Evolutionary conservation across 2,888 invertebrate species (phyloP), one percentile per base, ranked within the genome.

Genomic region (Cheilosia vernalis): DNA sequence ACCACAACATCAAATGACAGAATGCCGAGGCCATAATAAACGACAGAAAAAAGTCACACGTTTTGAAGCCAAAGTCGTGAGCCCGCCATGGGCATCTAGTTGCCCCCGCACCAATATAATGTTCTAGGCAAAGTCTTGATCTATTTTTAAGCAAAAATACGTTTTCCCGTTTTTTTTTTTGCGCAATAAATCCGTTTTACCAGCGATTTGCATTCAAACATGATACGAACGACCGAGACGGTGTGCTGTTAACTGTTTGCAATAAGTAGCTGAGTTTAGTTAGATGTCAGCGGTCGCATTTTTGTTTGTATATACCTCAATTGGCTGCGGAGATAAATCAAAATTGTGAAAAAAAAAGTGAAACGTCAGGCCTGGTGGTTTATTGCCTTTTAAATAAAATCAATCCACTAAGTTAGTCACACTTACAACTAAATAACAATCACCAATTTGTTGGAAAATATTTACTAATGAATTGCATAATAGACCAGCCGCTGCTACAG

Each of bases 51-150:
- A 80, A 66, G 66, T 73, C 79, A 13, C 66, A 73, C 73, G 79
- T 80, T 80, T 80, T 37, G 33, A 66, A 66, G 53, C 37, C 24
- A 67, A 80, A 73, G 40, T 80, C 79, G 79, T 80, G 79, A 73
- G 60, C 42, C 15, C 37, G 44, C 49, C 60, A 21, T 19, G 47
- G 47, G 44, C n/a, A 51, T 40, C 5, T 24, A 64, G 4, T 33
- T 27, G 37, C 66, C 53, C 40, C 40, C 40, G 27, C 19, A 21
- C 13, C 19, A 51, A 51, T 51, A 19, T 9, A 21, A 13, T 37
- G 37, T 37, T 37, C 37, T 37, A 37, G 37, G 13, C 37, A 37
- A 37, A 13, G 37, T 37, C 37, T 37, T 37, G 37, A 37, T 37
- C 13, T 4, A 37, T 37, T 37, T 37, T 13, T 37, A 4, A 37